Conservation (phyloP, 2,888 invertebrate species). For the Meliscaeva auricollis region DNA sequence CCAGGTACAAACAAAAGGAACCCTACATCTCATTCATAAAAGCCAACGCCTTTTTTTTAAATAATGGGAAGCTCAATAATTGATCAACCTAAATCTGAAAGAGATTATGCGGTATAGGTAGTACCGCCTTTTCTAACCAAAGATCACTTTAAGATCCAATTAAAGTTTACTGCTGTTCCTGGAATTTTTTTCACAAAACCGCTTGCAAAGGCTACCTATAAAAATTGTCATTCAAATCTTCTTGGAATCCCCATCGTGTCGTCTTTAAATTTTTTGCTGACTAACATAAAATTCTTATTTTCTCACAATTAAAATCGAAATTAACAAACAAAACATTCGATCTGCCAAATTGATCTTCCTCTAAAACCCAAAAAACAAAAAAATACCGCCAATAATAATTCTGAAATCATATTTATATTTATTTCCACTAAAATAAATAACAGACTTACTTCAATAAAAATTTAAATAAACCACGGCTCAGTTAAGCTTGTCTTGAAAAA, state of each 20-base stretch:
- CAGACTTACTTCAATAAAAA: constrained; percentile 49
- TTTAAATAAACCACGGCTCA: constrained; percentile 36
- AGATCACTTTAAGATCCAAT: not conserved
- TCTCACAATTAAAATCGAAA: constrained; percentile 34
- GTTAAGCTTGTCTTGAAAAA: constrained; percentile 35
- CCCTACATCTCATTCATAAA: too few relatives aligned
- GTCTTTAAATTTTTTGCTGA: not conserved
- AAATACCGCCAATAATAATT: constrained; percentile 18
- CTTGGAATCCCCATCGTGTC: not conserved
- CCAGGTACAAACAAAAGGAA: too few relatives aligned
- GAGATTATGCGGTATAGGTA: too few relatives aligned
- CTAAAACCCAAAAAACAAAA: not conserved
- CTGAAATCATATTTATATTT: constrained; percentile 67
- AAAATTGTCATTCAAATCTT: constrained; percentile 45
- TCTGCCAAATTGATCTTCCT: constrained; percentile 61
- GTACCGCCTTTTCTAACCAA: too few relatives aligned
- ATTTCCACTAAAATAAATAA: constrained; percentile 64
- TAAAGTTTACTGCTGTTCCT: constrained; percentile 32
- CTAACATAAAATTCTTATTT: constrained; percentile 31
- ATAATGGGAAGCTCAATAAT: too few relatives aligned
- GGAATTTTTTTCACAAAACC: constrained; percentile 16
- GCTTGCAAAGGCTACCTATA: not conserved
- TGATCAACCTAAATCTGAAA: too few relatives aligned
- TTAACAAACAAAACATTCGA: constrained; percentile 51
- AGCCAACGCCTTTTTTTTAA: too few relatives aligned